phyloP scores from a whole-genome alignment of 2,113 vertebrate genomes.

The Prolemur simus region DNA sequence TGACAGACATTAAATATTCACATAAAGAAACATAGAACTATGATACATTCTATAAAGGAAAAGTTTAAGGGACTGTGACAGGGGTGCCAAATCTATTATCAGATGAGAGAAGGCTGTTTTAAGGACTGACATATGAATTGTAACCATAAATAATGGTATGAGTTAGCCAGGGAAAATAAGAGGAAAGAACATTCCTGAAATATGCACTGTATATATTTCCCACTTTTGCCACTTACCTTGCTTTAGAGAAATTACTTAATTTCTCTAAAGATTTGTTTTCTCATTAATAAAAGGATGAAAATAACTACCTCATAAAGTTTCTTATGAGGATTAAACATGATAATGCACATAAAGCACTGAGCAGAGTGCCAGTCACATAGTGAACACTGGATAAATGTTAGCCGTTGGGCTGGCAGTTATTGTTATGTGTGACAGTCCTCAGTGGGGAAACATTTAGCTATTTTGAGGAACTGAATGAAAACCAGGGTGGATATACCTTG shows the following conservation, averaged over 20 bases:
- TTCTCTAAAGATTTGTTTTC: background rate
- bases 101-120: background rate
- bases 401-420: background rate
- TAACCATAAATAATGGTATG: background rate
- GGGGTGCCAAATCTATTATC: background rate
- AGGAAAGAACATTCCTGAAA: background rate
- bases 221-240: background rate
- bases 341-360: background rate
- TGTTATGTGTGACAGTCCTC: background rate
- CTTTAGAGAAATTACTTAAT: background rate
- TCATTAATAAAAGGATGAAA: background rate
- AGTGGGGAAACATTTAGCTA: background rate
- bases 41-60: background rate
- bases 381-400: background rate
- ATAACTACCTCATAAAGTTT: background rate
- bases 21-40: background rate
- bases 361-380: background rate
- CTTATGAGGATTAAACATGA: background rate
- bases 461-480: background rate
- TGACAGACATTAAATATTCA: background rate
- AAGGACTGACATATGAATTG: background rate
- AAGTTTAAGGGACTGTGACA: background rate
- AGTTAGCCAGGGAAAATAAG: background rate
- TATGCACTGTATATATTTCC: background rate
- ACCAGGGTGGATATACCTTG: background rate